phyloP scores from a whole-genome alignment of 2,888 invertebrate species.

The Agonum fuliginosum region DNA sequence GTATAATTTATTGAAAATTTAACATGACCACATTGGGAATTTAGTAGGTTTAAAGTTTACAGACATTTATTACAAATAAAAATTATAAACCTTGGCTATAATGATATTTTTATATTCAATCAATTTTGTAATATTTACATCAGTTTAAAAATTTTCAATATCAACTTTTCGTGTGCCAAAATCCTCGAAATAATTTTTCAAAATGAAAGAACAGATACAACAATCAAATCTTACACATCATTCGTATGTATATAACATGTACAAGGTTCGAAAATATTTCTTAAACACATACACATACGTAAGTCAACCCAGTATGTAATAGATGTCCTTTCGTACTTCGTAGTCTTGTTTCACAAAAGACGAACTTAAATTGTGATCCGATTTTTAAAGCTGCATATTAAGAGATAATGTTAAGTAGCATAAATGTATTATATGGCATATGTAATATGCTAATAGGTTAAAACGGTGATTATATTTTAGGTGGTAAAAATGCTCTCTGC shows the following conservation, averaged over 20 bases:
- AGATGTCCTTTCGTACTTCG: conserved; percentile 20
- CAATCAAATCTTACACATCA: not conserved
- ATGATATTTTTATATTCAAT: not conserved
- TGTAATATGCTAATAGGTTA: conserved; percentile 35
- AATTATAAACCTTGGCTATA: too few relatives aligned
- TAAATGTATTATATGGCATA: conserved; percentile 46
- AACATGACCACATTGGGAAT: too few relatives aligned
- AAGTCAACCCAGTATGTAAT: not conserved
- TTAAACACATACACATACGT: conserved; percentile 12
- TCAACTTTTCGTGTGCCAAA: too few relatives aligned
- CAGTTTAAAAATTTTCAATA: not conserved
- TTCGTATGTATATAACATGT: not conserved
- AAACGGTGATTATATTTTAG: conserved; percentile 3
- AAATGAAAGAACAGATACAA: not conserved
- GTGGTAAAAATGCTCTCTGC: conserved; percentile 16
- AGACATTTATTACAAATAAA: too few relatives aligned
- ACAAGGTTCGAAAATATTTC: conserved; percentile 10
- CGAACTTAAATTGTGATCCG: conserved; percentile 45
- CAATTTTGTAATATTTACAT: not conserved
- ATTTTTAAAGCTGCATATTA: conserved; percentile 41
- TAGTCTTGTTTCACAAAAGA: conserved; percentile 40
- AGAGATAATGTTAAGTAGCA: conserved; percentile 30
- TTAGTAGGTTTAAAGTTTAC: too few relatives aligned
- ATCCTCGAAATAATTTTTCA: too few relatives aligned
- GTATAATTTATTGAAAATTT: too few relatives aligned